Base-by-base conservation (phyloP, 2,113 vertebrate genomes). In the Mesembrinibis cayennensis region DNA sequence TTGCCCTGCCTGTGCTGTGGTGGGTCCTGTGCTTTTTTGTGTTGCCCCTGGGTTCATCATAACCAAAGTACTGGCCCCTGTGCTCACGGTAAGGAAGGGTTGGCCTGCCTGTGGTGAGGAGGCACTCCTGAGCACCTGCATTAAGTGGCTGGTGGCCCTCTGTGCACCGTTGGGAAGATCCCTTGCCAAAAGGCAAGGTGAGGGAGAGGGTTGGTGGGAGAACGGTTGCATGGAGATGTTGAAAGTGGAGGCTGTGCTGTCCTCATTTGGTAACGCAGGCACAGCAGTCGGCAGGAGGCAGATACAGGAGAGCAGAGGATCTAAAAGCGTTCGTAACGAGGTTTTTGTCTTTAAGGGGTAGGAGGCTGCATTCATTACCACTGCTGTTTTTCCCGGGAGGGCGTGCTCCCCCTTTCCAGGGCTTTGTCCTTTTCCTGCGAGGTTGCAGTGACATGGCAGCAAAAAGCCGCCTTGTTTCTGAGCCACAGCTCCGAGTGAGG, bases 221-320 rank as follows among this genome's bases (percentile, higher is more conserved):
- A 44, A 73, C 0, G 2, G 8, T 32, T 69, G 16, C 13, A 2
- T n/a, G 16, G 42, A 15, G 16, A 12, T 27, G 17, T 16, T 26
- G 42, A 61, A 56, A 45, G 58, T 47, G 36, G 59, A 34, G 47
- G 14, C 27, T 23, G 23, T 6, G 2, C 38, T 36, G 38, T 84
- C 18, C 44, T 89, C 13, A 3, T 80, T 69, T 53, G 26, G 32
- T 52, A 36, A 62, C 26, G 29, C 4, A 8, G 25, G 25, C 2
- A 0, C 34, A 25, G 42, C 25, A 40, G 25, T 20, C 3, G 0
- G 20, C 20, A 47, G 69, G 59, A 53, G 44, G 17, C 4, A 2
- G 52, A 5, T 38, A 13, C 42, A 27, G 32, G 44, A 63, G 8
- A 59, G 52, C 30, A 38, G 45, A 29, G 25, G 56, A 23, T n/a